Conservation (phyloP, 2,888 invertebrate genomes). For the Apodemia hepburni region DNA sequence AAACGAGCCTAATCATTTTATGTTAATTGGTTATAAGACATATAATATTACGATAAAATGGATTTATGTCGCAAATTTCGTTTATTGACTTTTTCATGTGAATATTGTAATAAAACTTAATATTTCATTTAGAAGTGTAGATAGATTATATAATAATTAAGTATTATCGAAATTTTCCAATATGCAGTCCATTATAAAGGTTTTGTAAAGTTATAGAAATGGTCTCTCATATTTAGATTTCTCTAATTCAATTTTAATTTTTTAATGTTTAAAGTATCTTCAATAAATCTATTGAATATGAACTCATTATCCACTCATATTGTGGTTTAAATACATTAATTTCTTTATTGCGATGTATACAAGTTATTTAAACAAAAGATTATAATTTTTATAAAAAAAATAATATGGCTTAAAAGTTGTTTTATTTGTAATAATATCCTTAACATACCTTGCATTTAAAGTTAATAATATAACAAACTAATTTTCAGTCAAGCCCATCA, state of each 20-base stretch:
- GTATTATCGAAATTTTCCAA: no score
- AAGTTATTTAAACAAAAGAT: slow-evolving; percentile 44
- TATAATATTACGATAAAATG: no score
- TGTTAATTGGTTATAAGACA: no score
- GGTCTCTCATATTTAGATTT: not conserved
- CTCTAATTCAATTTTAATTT: not conserved
- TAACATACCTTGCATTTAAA: not conserved
- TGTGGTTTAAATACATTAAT: slow-evolving; percentile 7
- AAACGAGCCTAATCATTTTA: no score
- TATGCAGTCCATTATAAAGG: not conserved
- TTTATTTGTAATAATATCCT: slow-evolving; percentile 50
- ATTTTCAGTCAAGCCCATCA: slow-evolving; percentile 82
- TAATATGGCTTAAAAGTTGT: slow-evolving; percentile 57
- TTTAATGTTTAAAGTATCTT: not conserved
- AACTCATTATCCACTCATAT: not conserved
- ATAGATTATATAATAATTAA: no score
- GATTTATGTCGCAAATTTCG: not conserved
- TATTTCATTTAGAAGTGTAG: no score
- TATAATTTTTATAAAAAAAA: slow-evolving; percentile 73
- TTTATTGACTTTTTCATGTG: not conserved
- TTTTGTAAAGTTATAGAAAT: no score
- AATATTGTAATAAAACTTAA: no score
- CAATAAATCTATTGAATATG: not conserved
- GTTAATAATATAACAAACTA: slow-evolving; percentile 25
- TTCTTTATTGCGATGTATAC: not conserved